A percentile compares a stretch with the other conserved stretches of the same genome.
phyloP scores from a whole-genome alignment of 1,140 invertebrate genomes.

The Temnothorax nylanderi region DNA sequence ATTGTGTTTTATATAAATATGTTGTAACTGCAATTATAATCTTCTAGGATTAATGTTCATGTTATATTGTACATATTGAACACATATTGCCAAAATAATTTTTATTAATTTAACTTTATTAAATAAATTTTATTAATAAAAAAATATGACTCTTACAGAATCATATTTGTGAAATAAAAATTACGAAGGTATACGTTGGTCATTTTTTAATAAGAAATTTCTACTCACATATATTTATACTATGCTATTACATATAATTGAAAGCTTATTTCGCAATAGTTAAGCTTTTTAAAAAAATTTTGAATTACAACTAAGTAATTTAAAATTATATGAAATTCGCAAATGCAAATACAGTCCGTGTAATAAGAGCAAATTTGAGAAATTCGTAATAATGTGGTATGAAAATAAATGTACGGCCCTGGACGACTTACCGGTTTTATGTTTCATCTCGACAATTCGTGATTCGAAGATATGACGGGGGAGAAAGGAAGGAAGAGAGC shows the following conservation, averaged over 20 bases:
- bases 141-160: too few species aligned
- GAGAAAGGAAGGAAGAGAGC: slow-evolving; percentile 34
- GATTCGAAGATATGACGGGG: slow-evolving; percentile 21
- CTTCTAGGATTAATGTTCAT: background rate
- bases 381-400: slow-evolving; percentile 23
- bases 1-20: background rate
- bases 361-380: background rate
- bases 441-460: slow-evolving; percentile 44
- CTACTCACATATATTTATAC: background rate
- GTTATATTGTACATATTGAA: background rate
- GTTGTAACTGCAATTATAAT: background rate
- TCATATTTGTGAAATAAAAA: background rate
- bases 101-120: background rate
- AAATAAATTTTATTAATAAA: too few species aligned
- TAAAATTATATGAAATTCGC: background rate
- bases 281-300: background rate
- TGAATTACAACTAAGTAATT: background rate
- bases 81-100: background rate
- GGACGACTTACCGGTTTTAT: slow-evolving; percentile 36
- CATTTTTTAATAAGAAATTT: background rate
- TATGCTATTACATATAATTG: background rate
- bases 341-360: background rate
- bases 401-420: slow-evolving; percentile 35
- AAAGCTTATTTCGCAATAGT: background rate
- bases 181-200: background rate